A percentile compares a stretch with the other conserved stretches of the same genome.
phyloP scores from a whole-genome alignment of 2,888 invertebrate species.

The Microchrysa polita region DNA sequence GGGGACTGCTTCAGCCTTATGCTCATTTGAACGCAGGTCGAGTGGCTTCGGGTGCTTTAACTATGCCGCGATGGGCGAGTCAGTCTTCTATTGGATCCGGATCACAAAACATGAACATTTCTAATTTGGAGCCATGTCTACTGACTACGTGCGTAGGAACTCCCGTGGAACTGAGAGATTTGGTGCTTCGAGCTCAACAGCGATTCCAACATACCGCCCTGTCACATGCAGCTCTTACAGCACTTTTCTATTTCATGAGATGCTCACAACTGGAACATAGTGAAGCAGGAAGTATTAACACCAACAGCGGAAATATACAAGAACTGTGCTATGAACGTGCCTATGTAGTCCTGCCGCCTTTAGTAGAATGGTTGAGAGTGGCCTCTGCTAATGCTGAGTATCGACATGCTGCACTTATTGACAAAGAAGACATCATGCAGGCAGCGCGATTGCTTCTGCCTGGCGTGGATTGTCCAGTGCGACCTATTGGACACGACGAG shows the following conservation, averaged over 20 bases:
- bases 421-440: conserved; percentile 88
- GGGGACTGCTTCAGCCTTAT: conserved; percentile 90
- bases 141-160: conserved; percentile 91
- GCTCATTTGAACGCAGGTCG: conserved; percentile 90
- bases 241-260: conserved; percentile 91
- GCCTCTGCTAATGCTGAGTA: conserved; percentile 84
- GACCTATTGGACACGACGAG: conserved; percentile 73
- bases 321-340: conserved; percentile 87
- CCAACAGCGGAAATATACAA: conserved; percentile 65
- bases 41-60: conserved; percentile 85
- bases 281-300: conserved; percentile 64
- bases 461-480: conserved; percentile 87
- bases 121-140: conserved; percentile 73
- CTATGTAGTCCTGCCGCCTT: conserved; percentile 86
- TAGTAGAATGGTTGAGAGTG: conserved; percentile 91
- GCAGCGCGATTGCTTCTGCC: conserved; percentile 86
- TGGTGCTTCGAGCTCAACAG: conserved; percentile 72
- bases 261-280: conserved; percentile 85
- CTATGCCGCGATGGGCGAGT: conserved; percentile 85
- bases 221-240: conserved; percentile 76
- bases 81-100: conserved; percentile 71
- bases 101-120: conserved; percentile 57
- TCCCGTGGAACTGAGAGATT: conserved; percentile 78
- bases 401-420: conserved; percentile 79
- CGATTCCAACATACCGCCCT: conserved; percentile 65